A percentile compares a stretch with the other conserved stretches of the same genome.
Evolutionary conservation across 2,797 vertebrate genomes (phyloP).

Genomic region (Agapornis canus): DNA sequence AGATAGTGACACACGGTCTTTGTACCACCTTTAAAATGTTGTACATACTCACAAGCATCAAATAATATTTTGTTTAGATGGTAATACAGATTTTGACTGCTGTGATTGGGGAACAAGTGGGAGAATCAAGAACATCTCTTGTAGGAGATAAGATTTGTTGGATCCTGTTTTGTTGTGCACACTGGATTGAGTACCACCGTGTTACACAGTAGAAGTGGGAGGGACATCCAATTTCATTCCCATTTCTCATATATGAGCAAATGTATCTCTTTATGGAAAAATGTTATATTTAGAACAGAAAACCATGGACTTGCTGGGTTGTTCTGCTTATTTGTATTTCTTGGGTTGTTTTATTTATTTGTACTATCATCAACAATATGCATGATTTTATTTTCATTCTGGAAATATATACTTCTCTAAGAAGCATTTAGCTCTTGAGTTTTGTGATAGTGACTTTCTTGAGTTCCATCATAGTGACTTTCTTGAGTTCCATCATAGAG

Average conservation of each 20-base stretch:
- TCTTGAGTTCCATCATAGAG: background rate
- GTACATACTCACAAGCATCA: background rate
- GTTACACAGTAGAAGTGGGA: background rate
- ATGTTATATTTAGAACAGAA: background rate
- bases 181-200: background rate
- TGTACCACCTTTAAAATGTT: background rate
- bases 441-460: background rate
- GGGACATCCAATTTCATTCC: background rate
- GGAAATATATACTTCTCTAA: background rate
- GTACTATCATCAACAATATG: background rate
- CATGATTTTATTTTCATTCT: background rate
- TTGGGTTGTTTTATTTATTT: background rate
- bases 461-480: background rate
- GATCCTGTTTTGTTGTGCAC: background rate
- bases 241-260: background rate
- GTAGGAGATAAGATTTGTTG: background rate
- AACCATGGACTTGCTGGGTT: background rate
- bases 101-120: background rate
- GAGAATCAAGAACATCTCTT: background rate
- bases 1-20: background rate
- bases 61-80: background rate
- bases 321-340: background rate
- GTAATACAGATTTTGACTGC: background rate
- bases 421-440: background rate
- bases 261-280: background rate